phyloP scores from a whole-genome alignment of 2,797 vertebrate genomes.

The Poecilia picta region DNA sequence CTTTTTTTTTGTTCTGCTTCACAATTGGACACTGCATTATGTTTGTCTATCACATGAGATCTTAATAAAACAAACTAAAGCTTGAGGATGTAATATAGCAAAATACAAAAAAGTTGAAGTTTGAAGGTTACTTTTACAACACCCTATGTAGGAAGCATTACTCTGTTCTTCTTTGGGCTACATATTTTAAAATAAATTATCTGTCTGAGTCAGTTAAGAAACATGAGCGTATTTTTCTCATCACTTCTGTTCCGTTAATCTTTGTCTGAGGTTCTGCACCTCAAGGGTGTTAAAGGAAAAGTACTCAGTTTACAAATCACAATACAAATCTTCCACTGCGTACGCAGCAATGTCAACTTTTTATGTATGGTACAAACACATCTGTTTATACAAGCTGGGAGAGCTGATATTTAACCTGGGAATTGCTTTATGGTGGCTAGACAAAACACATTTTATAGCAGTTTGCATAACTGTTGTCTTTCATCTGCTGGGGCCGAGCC shows the following conservation, averaged over 20 bases:
- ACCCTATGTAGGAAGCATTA: neutral
- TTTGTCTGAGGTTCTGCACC: constrained; percentile 31
- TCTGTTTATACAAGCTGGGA: constrained; percentile 55
- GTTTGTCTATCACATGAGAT: neutral
- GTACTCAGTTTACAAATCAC: constrained; percentile 26
- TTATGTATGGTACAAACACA: constrained; percentile 54
- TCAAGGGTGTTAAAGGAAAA: constrained; percentile 54
- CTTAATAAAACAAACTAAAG: neutral
- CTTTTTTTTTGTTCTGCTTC: neutral
- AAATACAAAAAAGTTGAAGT: neutral
- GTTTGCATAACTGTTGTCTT: constrained; percentile 56
- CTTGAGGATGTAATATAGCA: neutral
- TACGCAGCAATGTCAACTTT: constrained; percentile 41
- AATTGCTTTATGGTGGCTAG: constrained; percentile 67
- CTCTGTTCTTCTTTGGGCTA: neutral
- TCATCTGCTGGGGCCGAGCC: constrained; percentile 32
- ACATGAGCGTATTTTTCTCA: neutral
- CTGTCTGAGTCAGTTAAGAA: neutral
- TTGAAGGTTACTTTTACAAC: neutral
- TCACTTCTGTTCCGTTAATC: constrained; percentile 3
- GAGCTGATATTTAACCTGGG: constrained; percentile 69
- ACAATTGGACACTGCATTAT: neutral
- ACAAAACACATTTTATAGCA: constrained; percentile 63
- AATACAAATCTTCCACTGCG: constrained; percentile 38
- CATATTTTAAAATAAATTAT: constrained; percentile 1